Evolutionary conservation across 1,140 invertebrate species (phyloP).

Genomic region (Neotoxoptera formosana): DNA sequence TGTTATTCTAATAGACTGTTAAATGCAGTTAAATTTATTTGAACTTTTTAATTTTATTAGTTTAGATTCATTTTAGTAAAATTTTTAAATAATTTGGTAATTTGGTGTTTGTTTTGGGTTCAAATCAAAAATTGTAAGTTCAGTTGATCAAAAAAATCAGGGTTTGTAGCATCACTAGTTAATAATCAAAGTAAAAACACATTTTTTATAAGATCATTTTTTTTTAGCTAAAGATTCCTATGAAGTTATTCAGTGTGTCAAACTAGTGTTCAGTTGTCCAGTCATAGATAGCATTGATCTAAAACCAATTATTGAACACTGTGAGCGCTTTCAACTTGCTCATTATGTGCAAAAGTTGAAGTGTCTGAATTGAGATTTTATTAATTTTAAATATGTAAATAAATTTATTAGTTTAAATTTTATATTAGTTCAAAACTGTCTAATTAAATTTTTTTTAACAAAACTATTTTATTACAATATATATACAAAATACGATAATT

Average conservation of each 20-base stretch:
- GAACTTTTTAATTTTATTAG: too few species aligned
- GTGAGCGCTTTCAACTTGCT: conserved; percentile 22
- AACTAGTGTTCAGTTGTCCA: conserved; percentile 56
- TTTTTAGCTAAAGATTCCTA: conserved; percentile 51
- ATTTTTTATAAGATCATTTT: background rate
- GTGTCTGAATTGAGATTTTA: background rate
- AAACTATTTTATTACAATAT: background rate
- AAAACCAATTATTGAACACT: conserved; percentile 42
- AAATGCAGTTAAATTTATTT: too few species aligned
- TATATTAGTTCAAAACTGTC: background rate
- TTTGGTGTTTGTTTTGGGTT: background rate
- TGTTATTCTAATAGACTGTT: background rate
- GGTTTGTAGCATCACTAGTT: background rate
- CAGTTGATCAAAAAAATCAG: background rate
- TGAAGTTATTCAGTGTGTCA: conserved; percentile 49
- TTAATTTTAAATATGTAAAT: background rate
- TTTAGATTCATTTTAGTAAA: too few species aligned
- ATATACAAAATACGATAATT: conserved; percentile 8
- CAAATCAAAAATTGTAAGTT: background rate
- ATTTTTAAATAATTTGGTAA: too few species aligned
- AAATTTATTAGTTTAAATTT: background rate
- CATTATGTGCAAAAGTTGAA: conserved; percentile 43
- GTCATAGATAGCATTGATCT: conserved; percentile 53
- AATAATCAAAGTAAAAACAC: background rate
- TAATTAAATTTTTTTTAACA: conserved; percentile 42